Percentiles rank a stretch among this genome's conserved stretches.
Conservation (phyloP, 2,797 vertebrate genomes). For the Helostoma temminkii region DNA sequence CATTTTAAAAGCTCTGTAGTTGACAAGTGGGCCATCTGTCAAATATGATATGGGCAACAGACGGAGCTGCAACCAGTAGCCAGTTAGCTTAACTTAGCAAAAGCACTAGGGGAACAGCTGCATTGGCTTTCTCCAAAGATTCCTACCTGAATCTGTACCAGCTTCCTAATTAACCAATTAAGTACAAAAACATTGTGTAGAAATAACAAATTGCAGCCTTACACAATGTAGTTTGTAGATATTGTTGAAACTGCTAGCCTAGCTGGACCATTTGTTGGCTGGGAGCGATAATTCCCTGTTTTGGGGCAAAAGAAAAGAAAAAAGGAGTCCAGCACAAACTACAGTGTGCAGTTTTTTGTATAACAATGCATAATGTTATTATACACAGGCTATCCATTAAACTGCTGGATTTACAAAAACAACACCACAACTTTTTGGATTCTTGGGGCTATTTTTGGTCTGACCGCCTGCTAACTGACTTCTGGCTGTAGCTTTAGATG, state of each 20-base stretch:
- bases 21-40: conserved; percentile 26
- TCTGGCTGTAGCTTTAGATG: not conserved
- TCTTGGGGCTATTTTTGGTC: not conserved
- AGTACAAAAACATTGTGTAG: too few species aligned
- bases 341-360: too few species aligned
- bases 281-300: too few species aligned
- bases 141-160: too few species aligned
- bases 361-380: not conserved
- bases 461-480: not conserved
- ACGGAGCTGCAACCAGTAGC: not conserved
- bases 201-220: too few species aligned
- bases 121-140: too few species aligned
- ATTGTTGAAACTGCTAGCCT: too few species aligned
- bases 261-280: not conserved
- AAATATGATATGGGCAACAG: conserved; percentile 36
- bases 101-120: too few species aligned
- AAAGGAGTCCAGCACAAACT: too few species aligned
- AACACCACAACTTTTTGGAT: not conserved
- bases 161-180: too few species aligned
- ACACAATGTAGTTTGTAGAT: too few species aligned
- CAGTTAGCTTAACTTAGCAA: conserved; percentile 16
- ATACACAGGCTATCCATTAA: not conserved
- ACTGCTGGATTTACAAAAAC: not conserved
- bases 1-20: conserved; percentile 41
- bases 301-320: too few species aligned